phyloP scores from a whole-genome alignment of 2,113 vertebrate species.

The Gymnocephalus cernua region DNA sequence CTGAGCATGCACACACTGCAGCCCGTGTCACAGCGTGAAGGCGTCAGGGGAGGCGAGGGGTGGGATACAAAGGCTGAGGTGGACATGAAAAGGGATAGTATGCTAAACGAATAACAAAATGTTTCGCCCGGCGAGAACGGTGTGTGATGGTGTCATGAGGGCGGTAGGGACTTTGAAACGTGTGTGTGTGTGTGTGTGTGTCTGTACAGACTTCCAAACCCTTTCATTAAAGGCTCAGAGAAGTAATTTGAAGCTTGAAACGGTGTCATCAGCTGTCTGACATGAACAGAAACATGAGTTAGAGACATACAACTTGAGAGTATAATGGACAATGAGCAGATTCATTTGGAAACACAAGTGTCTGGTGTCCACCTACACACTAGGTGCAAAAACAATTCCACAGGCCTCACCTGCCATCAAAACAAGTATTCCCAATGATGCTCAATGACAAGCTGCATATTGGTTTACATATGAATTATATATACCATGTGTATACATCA shows the following conservation, averaged over 20 bases:
- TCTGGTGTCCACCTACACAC: constrained; percentile 1
- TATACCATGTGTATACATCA: background rate
- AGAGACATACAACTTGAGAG: background rate
- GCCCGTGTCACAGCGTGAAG: constrained; percentile 32
- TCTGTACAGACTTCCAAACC: constrained; percentile 23
- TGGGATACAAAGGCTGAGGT: constrained; percentile 47
- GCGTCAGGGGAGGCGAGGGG: constrained; percentile 32
- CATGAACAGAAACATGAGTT: constrained; percentile 22
- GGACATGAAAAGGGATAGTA: constrained; percentile 61
- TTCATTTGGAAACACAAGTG: constrained; percentile 14
- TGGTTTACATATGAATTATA: constrained; percentile 23
- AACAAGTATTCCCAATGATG: background rate
- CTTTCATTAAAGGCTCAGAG: constrained; percentile 52
- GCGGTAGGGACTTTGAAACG: background rate
- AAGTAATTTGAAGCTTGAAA: constrained; percentile 46
- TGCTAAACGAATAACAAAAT: constrained; percentile 68
- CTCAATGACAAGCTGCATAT: background rate
- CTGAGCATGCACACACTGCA: constrained; percentile 35
- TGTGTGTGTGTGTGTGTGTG: background rate
- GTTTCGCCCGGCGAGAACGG: background rate
- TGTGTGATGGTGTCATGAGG: constrained; percentile 18
- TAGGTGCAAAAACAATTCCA: background rate
- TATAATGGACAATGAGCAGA: constrained; percentile 31
- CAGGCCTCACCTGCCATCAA: background rate
- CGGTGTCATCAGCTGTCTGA: constrained; percentile 45